A percentile compares a stretch with the other conserved stretches of the same genome.
These are phyloP conservation scores for Pseudochirops corinnae DNA, from an alignment of 2,797 vertebrate species.

Conservation along the genomic window DNA sequence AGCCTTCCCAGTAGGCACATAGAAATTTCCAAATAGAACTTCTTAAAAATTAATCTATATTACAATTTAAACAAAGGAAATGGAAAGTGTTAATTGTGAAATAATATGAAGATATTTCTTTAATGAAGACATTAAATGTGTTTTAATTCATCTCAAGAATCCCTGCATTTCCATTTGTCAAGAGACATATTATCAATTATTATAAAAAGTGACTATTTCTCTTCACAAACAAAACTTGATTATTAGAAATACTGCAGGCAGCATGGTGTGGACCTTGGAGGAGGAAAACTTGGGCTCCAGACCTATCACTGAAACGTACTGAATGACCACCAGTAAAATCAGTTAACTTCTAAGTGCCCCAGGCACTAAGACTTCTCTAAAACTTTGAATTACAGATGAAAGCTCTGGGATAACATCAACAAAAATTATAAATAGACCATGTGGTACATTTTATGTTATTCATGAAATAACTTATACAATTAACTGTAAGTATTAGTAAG, in stretches of 20 bases:
- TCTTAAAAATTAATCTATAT: constrained; percentile 22
- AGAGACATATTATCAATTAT: background rate
- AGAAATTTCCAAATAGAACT: background rate
- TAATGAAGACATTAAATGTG: background rate
- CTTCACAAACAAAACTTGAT: background rate
- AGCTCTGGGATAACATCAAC: background rate
- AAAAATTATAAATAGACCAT: background rate
- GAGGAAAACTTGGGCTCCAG: background rate
- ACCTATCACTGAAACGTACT: background rate
- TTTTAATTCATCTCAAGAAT: background rate
- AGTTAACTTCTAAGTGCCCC: background rate
- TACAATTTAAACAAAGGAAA: background rate
- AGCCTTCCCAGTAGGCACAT: background rate
- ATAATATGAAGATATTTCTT: background rate
- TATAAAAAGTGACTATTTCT: background rate
- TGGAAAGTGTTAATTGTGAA: background rate
- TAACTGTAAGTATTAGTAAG: background rate
- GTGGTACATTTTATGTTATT: no score
- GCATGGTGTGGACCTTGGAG: background rate
- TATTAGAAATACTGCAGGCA: background rate
- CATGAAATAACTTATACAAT: background rate
- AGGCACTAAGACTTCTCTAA: background rate
- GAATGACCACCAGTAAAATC: background rate
- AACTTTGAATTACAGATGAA: background rate
- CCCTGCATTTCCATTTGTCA: background rate